Percentiles rank a stretch among this genome's conserved stretches.
These are phyloP conservation scores for Rhynchotus rufescens DNA, from an alignment of 2,797 vertebrate genomes.

Conservation along the genomic window DNA sequence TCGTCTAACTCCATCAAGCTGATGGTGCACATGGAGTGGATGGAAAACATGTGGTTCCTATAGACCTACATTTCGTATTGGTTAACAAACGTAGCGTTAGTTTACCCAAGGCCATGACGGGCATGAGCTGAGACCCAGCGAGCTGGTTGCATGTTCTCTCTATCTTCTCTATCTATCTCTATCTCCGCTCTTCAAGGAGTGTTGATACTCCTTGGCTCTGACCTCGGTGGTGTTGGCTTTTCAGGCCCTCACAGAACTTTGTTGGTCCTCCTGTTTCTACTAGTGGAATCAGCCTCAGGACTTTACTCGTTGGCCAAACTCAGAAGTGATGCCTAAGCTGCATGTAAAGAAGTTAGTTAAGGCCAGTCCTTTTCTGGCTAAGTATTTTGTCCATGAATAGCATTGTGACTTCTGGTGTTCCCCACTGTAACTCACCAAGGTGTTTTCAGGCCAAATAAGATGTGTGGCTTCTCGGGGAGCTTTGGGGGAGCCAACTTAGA, in stretches of 20 bases:
- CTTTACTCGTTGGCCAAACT: not conserved
- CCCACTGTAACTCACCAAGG: not conserved
- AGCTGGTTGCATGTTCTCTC: not conserved
- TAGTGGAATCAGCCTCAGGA: not conserved
- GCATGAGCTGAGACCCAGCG: not conserved
- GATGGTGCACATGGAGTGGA: conserved; percentile 47
- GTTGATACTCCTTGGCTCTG: not conserved
- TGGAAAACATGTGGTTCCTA: conserved; percentile 64
- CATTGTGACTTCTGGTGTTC: not conserved
- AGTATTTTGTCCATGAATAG: not conserved
- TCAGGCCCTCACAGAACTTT: not conserved
- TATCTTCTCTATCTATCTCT: not conserved
- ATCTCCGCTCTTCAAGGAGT: too few relatives aligned
- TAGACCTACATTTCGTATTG: conserved; percentile 48
- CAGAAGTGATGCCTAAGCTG: not conserved
- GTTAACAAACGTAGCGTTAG: conserved; percentile 21
- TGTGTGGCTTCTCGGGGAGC: not conserved
- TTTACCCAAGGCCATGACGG: not conserved
- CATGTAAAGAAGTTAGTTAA: not conserved
- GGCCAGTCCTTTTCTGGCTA: not conserved
- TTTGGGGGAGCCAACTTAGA: not conserved
- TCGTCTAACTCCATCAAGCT: conserved; percentile 70
- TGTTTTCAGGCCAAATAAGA: not conserved
- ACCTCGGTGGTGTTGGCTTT: not conserved
- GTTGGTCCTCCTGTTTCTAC: not conserved